Conservation (phyloP, 2,888 invertebrate species). For the Noctua janthina region DNA sequence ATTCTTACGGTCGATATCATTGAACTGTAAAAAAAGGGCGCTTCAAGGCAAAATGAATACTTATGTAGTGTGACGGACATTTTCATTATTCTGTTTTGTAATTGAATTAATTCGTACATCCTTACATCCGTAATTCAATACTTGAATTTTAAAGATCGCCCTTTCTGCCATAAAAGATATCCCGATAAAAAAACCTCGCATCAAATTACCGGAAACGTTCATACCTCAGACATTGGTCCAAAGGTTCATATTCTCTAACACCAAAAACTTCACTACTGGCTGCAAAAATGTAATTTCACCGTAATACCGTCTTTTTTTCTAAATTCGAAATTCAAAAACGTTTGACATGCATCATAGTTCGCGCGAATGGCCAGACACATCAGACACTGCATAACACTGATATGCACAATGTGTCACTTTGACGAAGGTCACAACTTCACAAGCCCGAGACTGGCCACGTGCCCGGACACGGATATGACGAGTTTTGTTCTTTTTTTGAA, state of each 20-base stretch:
- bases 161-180: background rate
- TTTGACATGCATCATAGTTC: conserved; percentile 73
- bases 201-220: conserved; percentile 54
- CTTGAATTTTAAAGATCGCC: conserved; percentile 2
- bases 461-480: conserved; percentile 79
- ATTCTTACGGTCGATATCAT: background rate
- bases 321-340: conserved; percentile 51
- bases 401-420: conserved; percentile 88
- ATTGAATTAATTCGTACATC: conserved; percentile 29
- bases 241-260: background rate
- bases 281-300: conserved; percentile 23
- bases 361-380: conserved; percentile 73
- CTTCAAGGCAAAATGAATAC: background rate
- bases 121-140: conserved; percentile 29
- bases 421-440: conserved; percentile 90
- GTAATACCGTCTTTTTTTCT: conserved; percentile 29
- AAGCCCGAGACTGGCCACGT: conserved; percentile 79
- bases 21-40: background rate
- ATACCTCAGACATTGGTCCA: background rate
- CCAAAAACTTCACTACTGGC: conserved; percentile 22
- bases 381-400: conserved; percentile 82
- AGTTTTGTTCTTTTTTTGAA: conserved; percentile 71
- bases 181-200: conserved; percentile 7
- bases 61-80: background rate
- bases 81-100: conserved; percentile 4